Percentiles rank a stretch among this genome's conserved stretches.
Evolutionary conservation across 2,113 vertebrate genomes (phyloP).

Genomic region (Pluvialis apricaria): DNA sequence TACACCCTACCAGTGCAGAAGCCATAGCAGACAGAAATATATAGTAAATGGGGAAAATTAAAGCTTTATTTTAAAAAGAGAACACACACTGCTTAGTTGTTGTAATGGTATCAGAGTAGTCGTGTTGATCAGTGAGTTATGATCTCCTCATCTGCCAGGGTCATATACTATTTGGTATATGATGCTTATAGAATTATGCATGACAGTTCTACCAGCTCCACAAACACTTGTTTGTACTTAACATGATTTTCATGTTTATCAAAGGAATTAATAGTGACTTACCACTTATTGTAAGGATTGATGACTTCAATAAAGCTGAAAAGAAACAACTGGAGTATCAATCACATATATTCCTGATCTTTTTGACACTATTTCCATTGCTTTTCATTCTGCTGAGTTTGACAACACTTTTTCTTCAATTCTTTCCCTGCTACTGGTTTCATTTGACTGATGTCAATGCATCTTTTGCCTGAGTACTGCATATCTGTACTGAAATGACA

Average conservation of each 20-base stretch:
- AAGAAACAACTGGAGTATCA: not conserved
- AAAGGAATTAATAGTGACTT: not conserved
- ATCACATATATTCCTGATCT: not conserved
- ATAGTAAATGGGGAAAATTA: not conserved
- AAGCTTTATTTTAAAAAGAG: not conserved
- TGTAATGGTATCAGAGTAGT: not conserved
- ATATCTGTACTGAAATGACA: not conserved
- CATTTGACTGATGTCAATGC: not conserved
- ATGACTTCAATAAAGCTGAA: not conserved
- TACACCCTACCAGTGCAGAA: not conserved
- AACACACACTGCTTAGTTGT: not conserved
- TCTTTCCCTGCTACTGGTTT: not conserved
- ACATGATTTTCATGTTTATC: not conserved
- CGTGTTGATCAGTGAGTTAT: not conserved
- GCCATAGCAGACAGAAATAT: not conserved
- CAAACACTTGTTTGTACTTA: not conserved
- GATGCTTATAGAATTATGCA: not conserved
- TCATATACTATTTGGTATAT: not conserved
- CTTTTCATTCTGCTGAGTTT: not conserved
- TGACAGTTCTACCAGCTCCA: not conserved
- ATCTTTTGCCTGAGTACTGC: not conserved
- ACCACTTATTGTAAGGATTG: not conserved
- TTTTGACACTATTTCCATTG: not conserved
- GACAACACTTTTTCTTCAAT: not conserved
- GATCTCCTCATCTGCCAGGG: not conserved